Evolutionary conservation across 1,140 invertebrate genomes (phyloP), one percentile per base, ranked within the genome.

Genomic region (Bactericera cockerelli): DNA sequence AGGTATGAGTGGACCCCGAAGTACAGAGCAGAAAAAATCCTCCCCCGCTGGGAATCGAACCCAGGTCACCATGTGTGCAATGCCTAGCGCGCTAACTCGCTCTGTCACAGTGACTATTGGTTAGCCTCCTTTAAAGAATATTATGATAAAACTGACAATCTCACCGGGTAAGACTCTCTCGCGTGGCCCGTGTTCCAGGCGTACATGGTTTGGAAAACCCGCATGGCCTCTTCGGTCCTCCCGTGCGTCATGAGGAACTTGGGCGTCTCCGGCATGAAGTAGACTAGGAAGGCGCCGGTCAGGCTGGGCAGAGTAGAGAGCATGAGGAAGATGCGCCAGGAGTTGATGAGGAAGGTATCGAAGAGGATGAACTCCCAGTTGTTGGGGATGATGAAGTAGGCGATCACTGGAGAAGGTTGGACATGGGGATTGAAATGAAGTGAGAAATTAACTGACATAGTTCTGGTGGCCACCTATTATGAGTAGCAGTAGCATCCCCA

Each of bases 181-280:
- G 77, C 75, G 61, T 81, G 81, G 26, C 83, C 82, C 8, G 86
- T 90, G 67, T 91, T 91, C 63, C 81, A 80, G 42, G 81, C 75
- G 69, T 87, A 90, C 65, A 91, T 89, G 57, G 80, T 76, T 59
- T 76, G 78, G 69, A 90, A 89, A 24, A 90, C 84, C 65, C 82
- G 79, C 26, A 91, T 71, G 0, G 88, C 86, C 60, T 87, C 82
- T 28, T 89, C 82, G 59, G 84, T 79, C 66, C 80, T 77, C 65
- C 88, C 86, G 61, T 79, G 79, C 1, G 81, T 80, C 55, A 93
- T 74, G 49, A 93, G 74, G 71, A 89, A 94, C 70, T 93, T 93
- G 1, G 91, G 90, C 64, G 89, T 93, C 74, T 94, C 91, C n/a
- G 90, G 90, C 66, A 94, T 78, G 62, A 89, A 79, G 67, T 89